A percentile compares a stretch with the other conserved stretches of the same genome.
These are phyloP conservation scores for Pelusios castaneus DNA, from an alignment of 2,113 vertebrate genomes.

Conservation along the genomic window DNA sequence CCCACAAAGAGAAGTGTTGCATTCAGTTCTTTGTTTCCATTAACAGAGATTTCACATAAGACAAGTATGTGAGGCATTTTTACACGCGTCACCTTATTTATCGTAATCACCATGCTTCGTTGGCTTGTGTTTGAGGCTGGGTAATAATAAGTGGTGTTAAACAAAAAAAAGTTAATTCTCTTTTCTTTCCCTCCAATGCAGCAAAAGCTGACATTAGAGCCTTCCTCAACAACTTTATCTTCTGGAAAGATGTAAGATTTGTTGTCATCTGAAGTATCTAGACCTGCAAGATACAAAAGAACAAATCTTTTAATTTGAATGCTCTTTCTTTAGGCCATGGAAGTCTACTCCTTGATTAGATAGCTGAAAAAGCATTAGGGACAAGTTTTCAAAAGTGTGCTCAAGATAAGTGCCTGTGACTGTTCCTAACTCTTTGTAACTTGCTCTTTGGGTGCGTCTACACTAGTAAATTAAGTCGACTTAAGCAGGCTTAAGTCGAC, in stretches of 20 bases:
- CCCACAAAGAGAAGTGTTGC: conserved; percentile 58
- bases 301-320: background rate
- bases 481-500: too few species aligned
- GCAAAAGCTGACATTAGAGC: conserved; percentile 71
- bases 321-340: background rate
- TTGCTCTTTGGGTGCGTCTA: background rate
- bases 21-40: rapidly evolving
- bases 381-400: background rate
- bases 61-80: background rate
- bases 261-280: background rate
- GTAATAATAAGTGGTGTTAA: rapidly evolving
- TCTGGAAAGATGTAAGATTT: conserved; percentile 57
- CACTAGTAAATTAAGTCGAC: too few species aligned
- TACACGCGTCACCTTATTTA: conserved; percentile 18
- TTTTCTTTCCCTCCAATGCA: conserved; percentile 53
- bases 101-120: conserved; percentile 1
- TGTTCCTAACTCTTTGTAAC: too few species aligned
- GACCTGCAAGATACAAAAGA: conserved; percentile 51
- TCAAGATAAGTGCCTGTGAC: background rate
- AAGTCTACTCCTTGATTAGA: background rate
- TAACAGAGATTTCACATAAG: background rate
- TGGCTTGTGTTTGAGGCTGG: background rate
- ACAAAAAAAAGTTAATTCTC: conserved; percentile 8
- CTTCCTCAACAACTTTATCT: conserved; percentile 67
- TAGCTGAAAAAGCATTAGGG: background rate